Percentiles rank a stretch among this genome's conserved stretches.
Conservation (phyloP, 2,888 invertebrate species). For the Hetaerina titia region DNA sequence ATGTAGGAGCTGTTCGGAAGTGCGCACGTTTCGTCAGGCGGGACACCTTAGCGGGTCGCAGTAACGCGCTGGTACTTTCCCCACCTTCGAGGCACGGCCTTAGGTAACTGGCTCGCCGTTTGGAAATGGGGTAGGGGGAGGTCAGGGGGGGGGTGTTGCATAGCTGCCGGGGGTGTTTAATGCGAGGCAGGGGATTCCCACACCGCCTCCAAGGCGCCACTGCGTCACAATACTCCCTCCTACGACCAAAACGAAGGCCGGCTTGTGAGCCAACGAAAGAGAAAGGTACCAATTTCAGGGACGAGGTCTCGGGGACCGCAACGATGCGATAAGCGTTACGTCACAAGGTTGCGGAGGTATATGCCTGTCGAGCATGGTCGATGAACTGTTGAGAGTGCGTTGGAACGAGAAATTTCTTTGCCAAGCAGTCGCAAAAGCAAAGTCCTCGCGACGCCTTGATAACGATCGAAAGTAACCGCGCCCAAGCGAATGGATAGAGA, state of each 20-base stretch:
- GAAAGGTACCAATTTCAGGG: not conserved
- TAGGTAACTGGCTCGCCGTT: too few species aligned
- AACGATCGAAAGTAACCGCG: not conserved
- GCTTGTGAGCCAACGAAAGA: not conserved
- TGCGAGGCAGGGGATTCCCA: not conserved
- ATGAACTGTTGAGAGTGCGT: not conserved
- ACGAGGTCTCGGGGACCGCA: not conserved
- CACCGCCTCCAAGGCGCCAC: not conserved
- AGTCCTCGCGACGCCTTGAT: not conserved
- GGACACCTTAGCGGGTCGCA: too few species aligned
- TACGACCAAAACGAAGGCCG: not conserved
- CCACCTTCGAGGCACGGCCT: too few species aligned
- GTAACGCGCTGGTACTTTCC: too few species aligned
- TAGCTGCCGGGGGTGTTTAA: not conserved
- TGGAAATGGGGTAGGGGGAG: too few species aligned
- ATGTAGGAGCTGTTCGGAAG: too few species aligned
- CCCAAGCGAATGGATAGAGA: too few species aligned
- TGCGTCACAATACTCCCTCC: not conserved
- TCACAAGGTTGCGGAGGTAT: not conserved
- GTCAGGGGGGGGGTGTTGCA: not conserved
- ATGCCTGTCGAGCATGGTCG: not conserved
- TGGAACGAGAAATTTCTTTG: not conserved
- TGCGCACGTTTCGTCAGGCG: too few species aligned
- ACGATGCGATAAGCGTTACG: not conserved
- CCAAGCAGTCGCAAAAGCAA: too few species aligned